Base-by-base conservation (phyloP, 2,797 vertebrate species). In the Ceyx erithaca region DNA sequence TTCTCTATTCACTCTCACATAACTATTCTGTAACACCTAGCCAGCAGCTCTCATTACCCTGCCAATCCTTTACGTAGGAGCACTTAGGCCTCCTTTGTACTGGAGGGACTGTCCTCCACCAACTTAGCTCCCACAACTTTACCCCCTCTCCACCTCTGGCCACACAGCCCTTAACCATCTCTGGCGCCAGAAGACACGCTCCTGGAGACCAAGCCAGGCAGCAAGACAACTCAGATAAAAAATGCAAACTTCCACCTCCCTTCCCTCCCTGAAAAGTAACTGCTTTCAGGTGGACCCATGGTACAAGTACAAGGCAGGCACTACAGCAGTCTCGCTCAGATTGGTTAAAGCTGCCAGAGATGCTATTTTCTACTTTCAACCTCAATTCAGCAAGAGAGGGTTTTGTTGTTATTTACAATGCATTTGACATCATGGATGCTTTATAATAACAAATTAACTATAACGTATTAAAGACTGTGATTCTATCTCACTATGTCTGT, bases 21-120 rank as follows among this genome's bases (percentile, higher is more conserved):
- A 69, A 81, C 28, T 59, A 33, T 26, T 86, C 33, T 61, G 20
- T 51, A 82, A 73, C 75, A 95, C 90, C 80, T 94, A 82, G 90
- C 49, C 0, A 0, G 64, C 13, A 16, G 1, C 49, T 59, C 57
- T 81, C 43, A 8, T 52, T 79, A 43, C 69, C 30, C 68, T 67
- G 64, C 5, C 69, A 79, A 1, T 59, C 12, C 30, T 71, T 80
- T 41, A 72, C 1, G 3, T 0, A 43, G 58, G 26, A 73, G 30
- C 9, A 1, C 12, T 71, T 7, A 66, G 67, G 51, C 17, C 43
- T 80, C 59, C 35, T 63, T 37, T 55, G 16, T 26, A 81, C 14
- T 0, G 0, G 10, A 76, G 48, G 13, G 35, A 41, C 69, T 63
- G 40, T 25, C 28, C 22, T 77, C 48, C 35, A 70, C 7, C n/a